Conservation (phyloP, 2,797 vertebrate genomes). For the Epinephelus coioides region DNA sequence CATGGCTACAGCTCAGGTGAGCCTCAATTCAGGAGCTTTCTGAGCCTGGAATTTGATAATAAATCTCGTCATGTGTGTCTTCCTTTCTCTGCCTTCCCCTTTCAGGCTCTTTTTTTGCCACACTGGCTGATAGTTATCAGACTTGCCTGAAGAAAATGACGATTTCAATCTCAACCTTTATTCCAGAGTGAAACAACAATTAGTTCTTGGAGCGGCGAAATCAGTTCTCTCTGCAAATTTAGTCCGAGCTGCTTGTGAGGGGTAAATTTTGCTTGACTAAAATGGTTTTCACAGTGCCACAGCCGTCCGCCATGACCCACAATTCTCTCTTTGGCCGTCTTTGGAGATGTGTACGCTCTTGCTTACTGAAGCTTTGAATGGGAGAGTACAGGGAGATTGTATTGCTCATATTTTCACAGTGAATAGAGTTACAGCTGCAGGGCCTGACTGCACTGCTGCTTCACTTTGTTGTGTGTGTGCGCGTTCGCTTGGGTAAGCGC, state of each 20-base stretch:
- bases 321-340: conserved; percentile 30
- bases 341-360: conserved; percentile 30
- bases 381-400: conserved; percentile 48
- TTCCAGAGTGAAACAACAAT: conserved; percentile 41
- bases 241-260: background rate
- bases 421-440: conserved; percentile 69
- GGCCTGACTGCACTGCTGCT: conserved; percentile 58
- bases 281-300: conserved; percentile 41
- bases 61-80: conserved; percentile 18
- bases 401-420: conserved; percentile 62
- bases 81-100: background rate
- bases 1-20: conserved; percentile 73
- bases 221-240: conserved; percentile 16
- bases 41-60: conserved; percentile 66
- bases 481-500: background rate
- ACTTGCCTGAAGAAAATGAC: conserved; percentile 29
- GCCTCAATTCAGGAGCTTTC: conserved; percentile 61
- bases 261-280: conserved; percentile 19
- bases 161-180: conserved; percentile 57
- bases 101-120: conserved; percentile 8
- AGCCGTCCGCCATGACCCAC: conserved; percentile 16
- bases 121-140: conserved; percentile 49
- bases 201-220: conserved; percentile 18
- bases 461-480: conserved; percentile 49
- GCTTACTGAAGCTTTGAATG: conserved; percentile 51